Percentiles rank a stretch among this genome's conserved stretches.
phyloP scores from a whole-genome alignment of 1,140 invertebrate genomes.

The Cecropterus lyciades region DNA sequence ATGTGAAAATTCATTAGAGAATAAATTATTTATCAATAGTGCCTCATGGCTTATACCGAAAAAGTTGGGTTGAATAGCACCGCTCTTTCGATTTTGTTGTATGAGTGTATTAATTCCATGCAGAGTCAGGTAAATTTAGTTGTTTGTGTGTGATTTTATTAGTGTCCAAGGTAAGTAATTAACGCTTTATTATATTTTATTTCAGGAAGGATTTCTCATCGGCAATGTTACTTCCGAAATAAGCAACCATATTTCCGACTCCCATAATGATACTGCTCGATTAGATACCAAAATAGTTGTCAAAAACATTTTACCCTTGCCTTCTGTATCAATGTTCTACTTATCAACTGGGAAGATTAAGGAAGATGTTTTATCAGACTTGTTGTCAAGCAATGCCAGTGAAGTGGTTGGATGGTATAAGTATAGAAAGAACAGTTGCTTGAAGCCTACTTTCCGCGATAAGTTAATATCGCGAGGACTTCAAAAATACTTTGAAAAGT shows the following conservation, averaged over 20 bases:
- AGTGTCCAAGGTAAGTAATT: slow-evolving; percentile 1
- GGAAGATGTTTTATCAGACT: slow-evolving; percentile 78
- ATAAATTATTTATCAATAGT: slow-evolving; percentile 18
- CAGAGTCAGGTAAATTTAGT: slow-evolving; percentile 84
- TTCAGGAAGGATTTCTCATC: slow-evolving; percentile 88
- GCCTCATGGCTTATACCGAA: slow-evolving; percentile 77
- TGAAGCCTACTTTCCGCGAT: slow-evolving; percentile 84
- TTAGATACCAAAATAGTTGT: slow-evolving; percentile 86
- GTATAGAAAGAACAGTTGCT: slow-evolving; percentile 81
- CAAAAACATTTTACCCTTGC: slow-evolving; percentile 84
- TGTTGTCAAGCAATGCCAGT: slow-evolving; percentile 80
- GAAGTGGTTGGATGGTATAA: slow-evolving; percentile 88
- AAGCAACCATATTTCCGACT: slow-evolving; percentile 88
- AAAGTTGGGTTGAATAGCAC: slow-evolving; percentile 84
- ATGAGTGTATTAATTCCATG: slow-evolving; percentile 85
- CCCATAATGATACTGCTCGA: slow-evolving; percentile 85
- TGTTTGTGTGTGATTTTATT: slow-evolving; percentile 14
- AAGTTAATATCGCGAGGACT: slow-evolving; percentile 86
- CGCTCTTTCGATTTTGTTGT: slow-evolving; percentile 86
- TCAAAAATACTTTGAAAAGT: slow-evolving; percentile 82
- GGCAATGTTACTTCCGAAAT: slow-evolving; percentile 85
- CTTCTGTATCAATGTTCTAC: slow-evolving; percentile 83
- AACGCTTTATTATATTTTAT: slow-evolving; percentile 43
- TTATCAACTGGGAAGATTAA: slow-evolving; percentile 84
- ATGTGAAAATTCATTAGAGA: slow-evolving; percentile 5